Conservation (phyloP, 2,113 vertebrate species). For the Dolichotis patagonum region DNA sequence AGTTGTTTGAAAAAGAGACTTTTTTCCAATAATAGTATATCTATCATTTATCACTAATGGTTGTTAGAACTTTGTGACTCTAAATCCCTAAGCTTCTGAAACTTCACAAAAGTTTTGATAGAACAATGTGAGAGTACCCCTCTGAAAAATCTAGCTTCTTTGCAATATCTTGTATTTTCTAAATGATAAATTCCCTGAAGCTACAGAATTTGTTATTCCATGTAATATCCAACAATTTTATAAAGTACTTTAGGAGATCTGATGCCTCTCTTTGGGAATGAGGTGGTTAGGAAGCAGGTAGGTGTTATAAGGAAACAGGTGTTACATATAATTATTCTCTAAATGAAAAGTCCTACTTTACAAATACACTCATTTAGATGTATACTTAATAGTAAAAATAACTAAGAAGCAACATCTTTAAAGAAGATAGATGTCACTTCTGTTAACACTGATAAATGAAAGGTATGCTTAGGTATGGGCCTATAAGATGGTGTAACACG, state of each 20-base stretch:
- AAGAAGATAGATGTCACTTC: neutral
- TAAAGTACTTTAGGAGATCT: neutral
- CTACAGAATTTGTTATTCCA: neutral
- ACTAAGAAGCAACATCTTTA: neutral
- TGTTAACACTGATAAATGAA: conserved; percentile 42
- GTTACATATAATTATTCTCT: neutral
- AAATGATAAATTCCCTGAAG: neutral
- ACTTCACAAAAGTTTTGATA: neutral
- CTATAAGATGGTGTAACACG: neutral
- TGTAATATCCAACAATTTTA: neutral
- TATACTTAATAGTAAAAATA: neutral
- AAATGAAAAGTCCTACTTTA: neutral
- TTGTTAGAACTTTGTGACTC: neutral
- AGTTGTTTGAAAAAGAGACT: neutral
- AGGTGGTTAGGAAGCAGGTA: neutral
- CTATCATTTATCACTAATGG: neutral
- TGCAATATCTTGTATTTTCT: neutral
- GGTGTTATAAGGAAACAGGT: neutral
- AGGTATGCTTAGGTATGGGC: neutral
- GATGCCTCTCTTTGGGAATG: neutral
- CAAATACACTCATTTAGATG: neutral
- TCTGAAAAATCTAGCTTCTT: conserved; percentile 21
- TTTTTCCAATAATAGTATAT: neutral
- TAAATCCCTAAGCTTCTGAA: neutral
- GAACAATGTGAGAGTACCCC: neutral